phyloP scores from a whole-genome alignment of 2,888 invertebrate species.

The Temnothorax ravouxi region DNA sequence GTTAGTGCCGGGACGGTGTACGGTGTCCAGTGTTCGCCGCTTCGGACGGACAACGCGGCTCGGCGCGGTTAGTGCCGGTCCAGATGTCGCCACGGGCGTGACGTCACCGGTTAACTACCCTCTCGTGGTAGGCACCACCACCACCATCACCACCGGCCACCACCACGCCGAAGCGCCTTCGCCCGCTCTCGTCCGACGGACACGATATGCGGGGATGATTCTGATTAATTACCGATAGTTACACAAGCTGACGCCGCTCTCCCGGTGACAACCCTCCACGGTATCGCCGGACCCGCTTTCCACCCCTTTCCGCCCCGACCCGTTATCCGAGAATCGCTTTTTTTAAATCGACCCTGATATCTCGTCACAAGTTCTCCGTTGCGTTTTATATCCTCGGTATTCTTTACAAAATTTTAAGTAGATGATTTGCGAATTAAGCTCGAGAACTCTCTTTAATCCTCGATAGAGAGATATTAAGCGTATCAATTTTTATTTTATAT shows the following conservation, averaged over 20 bases:
- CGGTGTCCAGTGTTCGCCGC: slow-evolving; percentile 76
- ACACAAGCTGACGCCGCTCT: slow-evolving; percentile 85
- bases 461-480: not conserved
- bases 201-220: slow-evolving; percentile 85
- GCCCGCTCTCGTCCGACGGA: slow-evolving; percentile 72
- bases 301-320: too few relatives aligned
- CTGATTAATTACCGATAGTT: slow-evolving; percentile 87
- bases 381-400: not conserved
- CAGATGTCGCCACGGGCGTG: slow-evolving; percentile 86
- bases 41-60: slow-evolving; percentile 70
- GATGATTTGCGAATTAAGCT: not conserved
- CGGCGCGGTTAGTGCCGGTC: slow-evolving; percentile 83
- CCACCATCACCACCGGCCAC: slow-evolving; percentile 40
- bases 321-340: slow-evolving; percentile 29
- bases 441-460: not conserved
- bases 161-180: slow-evolving; percentile 59
- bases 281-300: slow-evolving; percentile 17
- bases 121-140: slow-evolving; percentile 73
- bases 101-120: slow-evolving; percentile 86
- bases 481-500: not conserved
- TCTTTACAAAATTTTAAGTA: not conserved
- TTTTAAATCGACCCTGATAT: slow-evolving; percentile 23
- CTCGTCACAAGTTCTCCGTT: not conserved
- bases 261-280: slow-evolving; percentile 78
- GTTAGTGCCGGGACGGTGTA: slow-evolving; percentile 77